These are phyloP conservation scores for Alectoris magna DNA, from an alignment of 2,797 vertebrate genomes.

Conservation along the genomic window DNA sequence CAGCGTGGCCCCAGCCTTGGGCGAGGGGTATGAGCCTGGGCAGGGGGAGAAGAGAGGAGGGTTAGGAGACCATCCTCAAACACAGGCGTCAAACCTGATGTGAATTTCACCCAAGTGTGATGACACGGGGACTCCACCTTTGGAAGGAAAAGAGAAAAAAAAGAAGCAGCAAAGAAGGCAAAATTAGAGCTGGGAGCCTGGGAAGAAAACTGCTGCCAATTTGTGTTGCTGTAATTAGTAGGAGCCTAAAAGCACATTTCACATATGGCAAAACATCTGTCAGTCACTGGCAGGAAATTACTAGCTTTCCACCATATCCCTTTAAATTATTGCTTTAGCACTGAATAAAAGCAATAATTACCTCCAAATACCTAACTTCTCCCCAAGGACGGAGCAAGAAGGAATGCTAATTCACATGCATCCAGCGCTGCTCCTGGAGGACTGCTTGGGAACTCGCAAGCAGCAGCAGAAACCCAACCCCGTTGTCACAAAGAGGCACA, in stretches of 20 bases:
- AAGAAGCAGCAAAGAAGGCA: background rate
- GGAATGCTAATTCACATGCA: background rate
- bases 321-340: conserved; percentile 51
- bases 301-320: conserved; percentile 35
- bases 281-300: conserved; percentile 71
- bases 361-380: conserved; percentile 20
- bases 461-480: rapidly evolving
- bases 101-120: rapidly evolving
- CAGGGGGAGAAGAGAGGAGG: background rate
- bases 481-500: rapidly evolving
- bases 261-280: conserved; percentile 59
- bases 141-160: background rate
- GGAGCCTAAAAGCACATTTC: conserved; percentile 57
- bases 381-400: background rate
- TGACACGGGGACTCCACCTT: background rate
- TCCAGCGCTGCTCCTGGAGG: rapidly evolving
- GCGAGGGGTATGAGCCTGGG: conserved; percentile 96
- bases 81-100: rapidly evolving
- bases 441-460: background rate
- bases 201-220: conserved; percentile 43
- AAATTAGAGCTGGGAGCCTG: conserved; percentile 29
- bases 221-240: conserved; percentile 28
- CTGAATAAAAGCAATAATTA: conserved; percentile 52
- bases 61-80: background rate
- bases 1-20: conserved; percentile 96